A percentile compares a stretch with the other conserved stretches of the same genome.
Conservation (phyloP, 2,113 vertebrate genomes). For the Clarias batrachus region DNA sequence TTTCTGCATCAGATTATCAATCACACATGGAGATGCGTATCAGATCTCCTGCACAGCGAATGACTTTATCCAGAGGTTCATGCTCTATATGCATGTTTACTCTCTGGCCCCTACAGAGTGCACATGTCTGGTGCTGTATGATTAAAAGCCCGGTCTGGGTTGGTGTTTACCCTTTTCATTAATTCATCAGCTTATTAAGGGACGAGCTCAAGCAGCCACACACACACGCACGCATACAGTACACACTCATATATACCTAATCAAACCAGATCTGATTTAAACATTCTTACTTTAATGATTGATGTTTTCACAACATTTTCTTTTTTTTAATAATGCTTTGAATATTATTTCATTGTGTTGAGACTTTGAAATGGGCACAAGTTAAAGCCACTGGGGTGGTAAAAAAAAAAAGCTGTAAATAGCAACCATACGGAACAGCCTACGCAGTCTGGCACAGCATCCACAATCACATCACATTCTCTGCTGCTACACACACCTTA, state of each 20-base stretch:
- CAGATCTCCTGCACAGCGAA: not conserved
- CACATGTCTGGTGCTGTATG: not conserved
- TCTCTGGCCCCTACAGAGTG: not conserved
- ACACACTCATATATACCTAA: not conserved
- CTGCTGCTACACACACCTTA: conserved; percentile 28
- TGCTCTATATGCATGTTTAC: not conserved
- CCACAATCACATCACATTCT: conserved; percentile 16
- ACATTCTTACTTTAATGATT: not conserved
- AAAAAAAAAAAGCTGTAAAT: conserved; percentile 15
- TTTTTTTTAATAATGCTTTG: not conserved
- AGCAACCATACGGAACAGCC: conserved; percentile 24
- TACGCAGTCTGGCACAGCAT: conserved; percentile 17
- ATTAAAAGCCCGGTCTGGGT: not conserved
- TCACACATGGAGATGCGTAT: not conserved
- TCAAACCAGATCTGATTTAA: not conserved
- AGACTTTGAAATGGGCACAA: not conserved
- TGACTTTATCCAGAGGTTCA: not conserved
- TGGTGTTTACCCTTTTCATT: not conserved
- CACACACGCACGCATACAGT: not conserved
- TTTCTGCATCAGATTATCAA: not conserved
- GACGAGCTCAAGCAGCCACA: not conserved
- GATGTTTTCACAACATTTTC: not conserved
- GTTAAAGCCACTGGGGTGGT: conserved; percentile 6
- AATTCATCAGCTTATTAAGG: not conserved
- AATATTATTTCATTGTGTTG: not conserved